phyloP scores from a whole-genome alignment of 2,797 vertebrate species.

The Eleutherodactylus coqui region DNA sequence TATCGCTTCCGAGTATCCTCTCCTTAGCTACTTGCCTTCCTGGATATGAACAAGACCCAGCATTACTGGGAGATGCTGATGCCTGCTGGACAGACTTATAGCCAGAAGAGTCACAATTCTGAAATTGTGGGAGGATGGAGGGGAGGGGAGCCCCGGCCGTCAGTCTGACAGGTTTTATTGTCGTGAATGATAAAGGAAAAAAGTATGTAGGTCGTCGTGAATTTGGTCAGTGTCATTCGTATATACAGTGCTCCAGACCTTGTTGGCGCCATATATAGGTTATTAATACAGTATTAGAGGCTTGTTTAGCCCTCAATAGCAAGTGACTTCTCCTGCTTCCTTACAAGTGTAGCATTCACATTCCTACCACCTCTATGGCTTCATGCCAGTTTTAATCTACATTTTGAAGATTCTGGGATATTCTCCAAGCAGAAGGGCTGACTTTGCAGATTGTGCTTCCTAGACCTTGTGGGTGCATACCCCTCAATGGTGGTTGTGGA shows the following conservation, averaged over 20 bases:
- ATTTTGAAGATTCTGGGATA: background rate
- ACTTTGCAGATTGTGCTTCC: background rate
- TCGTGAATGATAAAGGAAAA: too few species aligned
- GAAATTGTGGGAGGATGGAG: too few species aligned
- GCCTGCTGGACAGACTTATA: background rate
- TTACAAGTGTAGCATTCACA: background rate
- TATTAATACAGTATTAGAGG: background rate
- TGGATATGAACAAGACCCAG: background rate
- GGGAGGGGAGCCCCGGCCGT: too few species aligned
- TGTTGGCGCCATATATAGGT: too few species aligned
- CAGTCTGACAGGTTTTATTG: too few species aligned
- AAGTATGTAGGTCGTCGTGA: too few species aligned
- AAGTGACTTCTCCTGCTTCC: background rate
- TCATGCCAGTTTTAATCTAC: background rate
- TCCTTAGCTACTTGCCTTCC: too few species aligned
- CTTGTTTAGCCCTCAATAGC: too few species aligned
- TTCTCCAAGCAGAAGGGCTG: background rate
- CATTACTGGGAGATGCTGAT: background rate
- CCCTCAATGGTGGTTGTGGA: background rate
- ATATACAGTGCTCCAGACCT: too few species aligned
- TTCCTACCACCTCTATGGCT: background rate
- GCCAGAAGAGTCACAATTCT: too few species aligned
- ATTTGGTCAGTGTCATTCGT: too few species aligned
- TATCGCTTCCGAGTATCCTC: too few species aligned
- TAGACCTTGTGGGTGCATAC: background rate